These are phyloP conservation scores for Drosophila virilis DNA, from an alignment of 1,140 invertebrate species.

Conservation along the genomic window DNA sequence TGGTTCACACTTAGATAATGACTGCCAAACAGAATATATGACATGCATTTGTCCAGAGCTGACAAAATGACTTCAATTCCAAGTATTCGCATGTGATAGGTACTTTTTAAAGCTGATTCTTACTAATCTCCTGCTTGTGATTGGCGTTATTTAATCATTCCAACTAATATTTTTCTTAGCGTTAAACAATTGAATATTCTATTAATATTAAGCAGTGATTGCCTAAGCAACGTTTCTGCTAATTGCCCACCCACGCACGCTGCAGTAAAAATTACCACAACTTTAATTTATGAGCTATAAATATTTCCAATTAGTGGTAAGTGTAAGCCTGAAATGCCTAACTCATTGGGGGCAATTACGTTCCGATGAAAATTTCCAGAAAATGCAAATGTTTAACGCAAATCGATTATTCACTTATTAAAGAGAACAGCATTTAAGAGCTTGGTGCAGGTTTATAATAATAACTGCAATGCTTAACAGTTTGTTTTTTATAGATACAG, in stretches of 20 bases:
- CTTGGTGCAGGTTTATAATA: not conserved
- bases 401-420: not conserved
- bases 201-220: conserved; percentile 13
- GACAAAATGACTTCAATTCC: not conserved
- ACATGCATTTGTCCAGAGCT: not conserved
- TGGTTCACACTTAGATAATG: not conserved
- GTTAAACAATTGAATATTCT: not conserved
- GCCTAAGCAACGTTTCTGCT: not conserved
- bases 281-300: not conserved
- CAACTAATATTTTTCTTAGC: not conserved
- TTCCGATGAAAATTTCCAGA: conserved; percentile 11
- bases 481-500: not conserved
- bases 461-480: no score
- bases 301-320: conserved; percentile 1
- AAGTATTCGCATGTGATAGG: not conserved
- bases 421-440: conserved; percentile 1
- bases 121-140: not conserved
- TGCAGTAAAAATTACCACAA: not conserved
- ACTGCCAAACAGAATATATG: not conserved
- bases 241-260: not conserved
- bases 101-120: no score
- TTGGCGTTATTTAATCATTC: not conserved
- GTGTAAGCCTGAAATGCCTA: not conserved
- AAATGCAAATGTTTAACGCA: conserved; percentile 5
- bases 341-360: conserved; percentile 5